Percentiles rank a stretch among this genome's conserved stretches.
Evolutionary conservation across 1,140 invertebrate species (phyloP).

Genomic region (Trichoplusia ni): DNA sequence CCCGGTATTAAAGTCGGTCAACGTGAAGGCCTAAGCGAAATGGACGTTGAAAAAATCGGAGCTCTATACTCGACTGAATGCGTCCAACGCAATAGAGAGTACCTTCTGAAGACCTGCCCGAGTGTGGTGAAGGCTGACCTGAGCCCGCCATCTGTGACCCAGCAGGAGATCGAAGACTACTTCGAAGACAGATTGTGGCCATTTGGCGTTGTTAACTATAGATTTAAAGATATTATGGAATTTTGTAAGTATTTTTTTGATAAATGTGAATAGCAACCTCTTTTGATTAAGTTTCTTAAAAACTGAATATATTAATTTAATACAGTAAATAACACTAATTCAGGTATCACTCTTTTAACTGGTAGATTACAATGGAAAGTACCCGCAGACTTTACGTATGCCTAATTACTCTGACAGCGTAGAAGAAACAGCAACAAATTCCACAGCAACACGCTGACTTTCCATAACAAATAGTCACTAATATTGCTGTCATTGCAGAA

Average conservation of each 20-base stretch:
- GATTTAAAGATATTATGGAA: slow-evolving; percentile 58
- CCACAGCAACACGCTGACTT: no score
- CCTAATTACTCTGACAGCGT: no score
- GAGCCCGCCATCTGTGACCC: background rate
- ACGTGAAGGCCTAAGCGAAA: slow-evolving; percentile 62
- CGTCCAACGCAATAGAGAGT: slow-evolving; percentile 59
- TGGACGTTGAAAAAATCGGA: slow-evolving; percentile 63
- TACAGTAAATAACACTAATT: no score
- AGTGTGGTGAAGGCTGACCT: slow-evolving; percentile 53
- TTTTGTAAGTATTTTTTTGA: slow-evolving; percentile 58
- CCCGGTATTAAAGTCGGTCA: slow-evolving; percentile 61
- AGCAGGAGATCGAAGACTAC: slow-evolving; percentile 59
- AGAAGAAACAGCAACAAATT: no score
- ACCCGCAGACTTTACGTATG: no score
- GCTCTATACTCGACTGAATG: slow-evolving; percentile 62
- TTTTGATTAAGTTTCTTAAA: no score
- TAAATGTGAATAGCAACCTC: no score
- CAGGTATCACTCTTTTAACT: no score
- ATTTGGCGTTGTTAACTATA: slow-evolving; percentile 64
- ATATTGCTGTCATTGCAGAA: no score
- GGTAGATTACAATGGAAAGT: no score
- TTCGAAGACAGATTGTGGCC: slow-evolving; percentile 66
- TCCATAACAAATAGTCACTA: no score
- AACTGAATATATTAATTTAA: no score
- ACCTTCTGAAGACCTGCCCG: slow-evolving; percentile 67